Evolutionary conservation across 1,140 invertebrate genomes (phyloP), one percentile per base, ranked within the genome.

Genomic region (Rhagoletis pomonella): DNA sequence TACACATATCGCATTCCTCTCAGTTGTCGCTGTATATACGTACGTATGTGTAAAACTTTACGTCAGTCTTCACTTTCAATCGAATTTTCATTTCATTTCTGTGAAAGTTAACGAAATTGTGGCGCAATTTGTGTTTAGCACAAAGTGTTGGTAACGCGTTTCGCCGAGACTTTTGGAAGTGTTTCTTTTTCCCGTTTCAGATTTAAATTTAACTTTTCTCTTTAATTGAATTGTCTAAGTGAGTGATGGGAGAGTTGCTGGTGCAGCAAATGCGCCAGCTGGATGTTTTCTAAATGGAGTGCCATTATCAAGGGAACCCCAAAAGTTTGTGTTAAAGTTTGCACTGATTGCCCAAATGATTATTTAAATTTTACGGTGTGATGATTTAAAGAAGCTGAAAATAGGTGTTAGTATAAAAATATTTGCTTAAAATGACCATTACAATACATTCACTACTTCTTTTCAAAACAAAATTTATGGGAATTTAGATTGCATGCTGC

Each of bases 51-150:
- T 55, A 42, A 44, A 19, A 58, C 73, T 81, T 10, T 9, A 10
- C 12, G 44, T 81, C 73, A 81, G 73, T 55, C 9, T 81, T 81
- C 73, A 55, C 47, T 81, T 81, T 81, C 73, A 81, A 81, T 81
- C 55, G 44, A 50, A 81, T 81, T 81, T 81, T 55, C 47, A 81
- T 81, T 81, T 81, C 44, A 81, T 81, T 81, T 81, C n/a, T 55
- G 44, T 55, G 73, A 81, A 47, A 47, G 50, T 81, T 81, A 81
- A 81, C 73, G 47, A 81, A 81, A 55, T 81, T 81, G 44, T 55
- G 44, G 17, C 47, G 42, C 44, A 81, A 81, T 55, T 73, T 73
- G 44, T 73, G 14, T 73, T 44, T 12, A 73, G 69, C 69, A 14
- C 14, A 5, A 44, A 73, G 69, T 73, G 44, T 47, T 73, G 69